Conservation (phyloP, 2,113 vertebrate species). For the Bambusicola thoracicus region DNA sequence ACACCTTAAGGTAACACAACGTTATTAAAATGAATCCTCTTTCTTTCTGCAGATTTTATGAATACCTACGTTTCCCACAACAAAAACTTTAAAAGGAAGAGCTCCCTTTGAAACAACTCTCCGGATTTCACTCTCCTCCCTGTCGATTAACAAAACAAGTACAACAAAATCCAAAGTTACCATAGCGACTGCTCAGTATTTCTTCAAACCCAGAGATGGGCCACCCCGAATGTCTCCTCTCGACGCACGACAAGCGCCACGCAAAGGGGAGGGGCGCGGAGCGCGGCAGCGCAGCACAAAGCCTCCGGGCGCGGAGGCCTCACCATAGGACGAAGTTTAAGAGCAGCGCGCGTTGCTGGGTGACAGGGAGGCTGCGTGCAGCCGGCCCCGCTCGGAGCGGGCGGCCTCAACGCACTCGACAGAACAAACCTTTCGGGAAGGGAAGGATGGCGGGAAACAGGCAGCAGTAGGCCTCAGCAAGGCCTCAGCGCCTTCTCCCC, state of each 20-base stretch:
- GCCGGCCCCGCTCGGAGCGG: not conserved
- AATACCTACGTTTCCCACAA: not conserved
- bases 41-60: not conserved
- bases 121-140: not conserved
- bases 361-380: not conserved
- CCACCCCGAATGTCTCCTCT: not conserved
- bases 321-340: not conserved
- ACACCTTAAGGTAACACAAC: not conserved
- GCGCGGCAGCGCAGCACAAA: constrained; percentile 20
- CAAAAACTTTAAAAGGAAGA: not conserved
- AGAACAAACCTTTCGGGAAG: not conserved
- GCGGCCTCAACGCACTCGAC: not conserved
- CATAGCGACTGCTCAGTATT: rapidly evolving
- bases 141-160: not conserved
- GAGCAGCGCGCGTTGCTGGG: not conserved
- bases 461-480: not conserved
- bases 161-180: rapidly evolving
- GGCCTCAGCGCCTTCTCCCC: not conserved
- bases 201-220: not conserved
- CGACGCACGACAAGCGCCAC: not conserved
- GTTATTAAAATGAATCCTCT: not conserved
- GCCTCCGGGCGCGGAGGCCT: not conserved
- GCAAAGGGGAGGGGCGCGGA: constrained; percentile 5
- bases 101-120: not conserved
- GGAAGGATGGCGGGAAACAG: constrained; percentile 37